Base-by-base conservation (phyloP, 1,140 invertebrate species). In the Caerostris darwini region DNA sequence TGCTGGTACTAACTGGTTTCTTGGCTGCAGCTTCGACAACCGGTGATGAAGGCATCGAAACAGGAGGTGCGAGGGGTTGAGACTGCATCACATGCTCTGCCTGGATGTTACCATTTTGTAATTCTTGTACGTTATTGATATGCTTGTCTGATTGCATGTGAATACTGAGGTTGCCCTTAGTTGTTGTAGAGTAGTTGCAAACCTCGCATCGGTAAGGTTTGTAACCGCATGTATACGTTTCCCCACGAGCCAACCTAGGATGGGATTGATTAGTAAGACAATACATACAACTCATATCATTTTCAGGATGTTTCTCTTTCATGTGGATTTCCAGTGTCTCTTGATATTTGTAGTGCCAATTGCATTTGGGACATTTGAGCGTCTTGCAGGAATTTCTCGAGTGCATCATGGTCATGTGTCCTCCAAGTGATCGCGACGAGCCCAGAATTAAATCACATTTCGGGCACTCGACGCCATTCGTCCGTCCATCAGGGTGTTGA, bases 141-240 rank as follows among this genome's bases (percentile, higher is more conserved):
- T 99, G 99, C 96, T 99, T 99, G 96, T 99, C 99, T 53, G 99
- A 99, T 96, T 99, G 99, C 99, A 99, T 99, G 96, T 99, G 99
- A 96, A 99, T 99, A 96, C 98, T 99, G 53, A 99, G 97, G 96
- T 99, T 99, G 2, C 99, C 99, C 96, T 99, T 99, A 92, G 99
- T 99, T n/a, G 99, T 99, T 0, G 99, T 99, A 5, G 99, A 99
- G 96, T 99, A 99, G 96, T 99, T 99, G 96, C 99, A 99, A 14
- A 99, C 98, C 96, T 99, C 99, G 96, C 99, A 99, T 77, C 99
- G 97, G 95, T 99, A 99, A 0, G 98, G 98, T 96, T 99, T 99
- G 96, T 99, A 99, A 5, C 99, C 99, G 96, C 99, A 99, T 0
- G 99, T 99, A 96, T 99, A 99, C 0, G 99, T 99, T 96, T 99